Evolutionary conservation across 1,140 invertebrate genomes (phyloP), one percentile per base, ranked within the genome.

Genomic region (Helicoverpa zea): DNA sequence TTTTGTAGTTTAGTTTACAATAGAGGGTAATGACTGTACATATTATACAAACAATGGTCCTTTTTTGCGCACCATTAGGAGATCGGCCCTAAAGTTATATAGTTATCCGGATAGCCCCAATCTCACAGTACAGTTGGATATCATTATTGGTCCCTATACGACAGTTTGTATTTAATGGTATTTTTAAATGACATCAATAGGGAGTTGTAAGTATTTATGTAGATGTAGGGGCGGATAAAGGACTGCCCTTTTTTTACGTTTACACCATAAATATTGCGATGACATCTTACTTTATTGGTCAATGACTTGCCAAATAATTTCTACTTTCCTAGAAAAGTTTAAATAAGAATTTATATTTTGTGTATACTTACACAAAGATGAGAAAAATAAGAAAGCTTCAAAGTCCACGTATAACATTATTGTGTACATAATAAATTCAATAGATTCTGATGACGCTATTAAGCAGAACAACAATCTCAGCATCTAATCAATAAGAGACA

Each of bases 21-120:
- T 82, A 66, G 75, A 81, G 80, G 68, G 68, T 83, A 87, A 87
- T 85, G 84, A 85, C 75, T 87, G 54, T 68, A 70, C 85, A 78
- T 79, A 84, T 79, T 81, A 83, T 63, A 81, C 72, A 64, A 70
- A 83, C 79, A 85, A 86, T 72, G 12, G 29, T 30, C 51, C 16
- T 80, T 83, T 79, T 75, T 84, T 76, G 82, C 73, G 66, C 49
- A n/a, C 47, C 23, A 59, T 54, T 54, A 54, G 23, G 12, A 54
- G 49, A 30, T 51, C 14, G 49, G 61, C 16, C 49, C 47, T 49
- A 29, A 52, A 52, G 51, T 51, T 63, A 7, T 76, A 12, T 29
- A 47, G 29, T 58, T 59, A 9, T 49, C 14, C n/a, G 56, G 51
- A 63, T 49, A 76, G 16, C 58, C 58, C 58, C 18, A 13, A 18